Evolutionary conservation across 2,113 vertebrate genomes (phyloP).

Genomic region (Catharus bicknelli): DNA sequence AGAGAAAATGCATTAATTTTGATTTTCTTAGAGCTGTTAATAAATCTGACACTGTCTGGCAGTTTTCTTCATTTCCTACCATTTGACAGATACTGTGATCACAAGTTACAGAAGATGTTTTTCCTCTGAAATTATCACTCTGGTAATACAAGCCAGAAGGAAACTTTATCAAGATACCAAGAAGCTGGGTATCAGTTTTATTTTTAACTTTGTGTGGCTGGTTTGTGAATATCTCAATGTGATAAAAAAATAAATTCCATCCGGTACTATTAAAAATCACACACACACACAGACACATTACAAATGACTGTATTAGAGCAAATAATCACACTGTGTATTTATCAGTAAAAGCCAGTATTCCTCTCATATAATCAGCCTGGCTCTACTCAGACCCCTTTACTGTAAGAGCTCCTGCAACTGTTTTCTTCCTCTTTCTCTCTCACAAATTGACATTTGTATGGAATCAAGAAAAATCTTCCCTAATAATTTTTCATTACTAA

Average conservation of each 20-base stretch:
- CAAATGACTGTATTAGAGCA: constrained; percentile 33
- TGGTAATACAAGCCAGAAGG: constrained; percentile 71
- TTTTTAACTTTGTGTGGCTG: constrained; percentile 51
- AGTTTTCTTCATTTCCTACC: constrained; percentile 77
- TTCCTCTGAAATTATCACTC: constrained; percentile 73
- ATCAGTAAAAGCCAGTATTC: constrained; percentile 9
- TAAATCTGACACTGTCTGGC: constrained; percentile 79
- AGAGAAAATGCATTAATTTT: constrained; percentile 75
- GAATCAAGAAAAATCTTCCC: constrained; percentile 71
- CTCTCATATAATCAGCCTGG: neutral
- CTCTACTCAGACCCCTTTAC: neutral
- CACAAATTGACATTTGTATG: constrained; percentile 67
- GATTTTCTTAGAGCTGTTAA: constrained; percentile 71
- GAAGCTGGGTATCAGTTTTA: constrained; percentile 45
- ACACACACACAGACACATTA: neutral
- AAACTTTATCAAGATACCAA: constrained; percentile 73
- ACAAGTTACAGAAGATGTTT: constrained; percentile 75
- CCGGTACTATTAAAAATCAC: constrained; percentile 48
- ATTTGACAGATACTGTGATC: constrained; percentile 76
- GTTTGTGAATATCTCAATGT: constrained; percentile 24
- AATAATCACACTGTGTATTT: constrained; percentile 52
- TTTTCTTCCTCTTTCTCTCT: constrained; percentile 40
- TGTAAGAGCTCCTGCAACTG: constrained; percentile 31
- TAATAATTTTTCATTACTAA: constrained; percentile 79
- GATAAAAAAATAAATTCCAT: constrained; percentile 39